These are phyloP conservation scores for Lissocephala sabroskyi DNA, from an alignment of 2,888 invertebrate species.

Conservation along the genomic window DNA sequence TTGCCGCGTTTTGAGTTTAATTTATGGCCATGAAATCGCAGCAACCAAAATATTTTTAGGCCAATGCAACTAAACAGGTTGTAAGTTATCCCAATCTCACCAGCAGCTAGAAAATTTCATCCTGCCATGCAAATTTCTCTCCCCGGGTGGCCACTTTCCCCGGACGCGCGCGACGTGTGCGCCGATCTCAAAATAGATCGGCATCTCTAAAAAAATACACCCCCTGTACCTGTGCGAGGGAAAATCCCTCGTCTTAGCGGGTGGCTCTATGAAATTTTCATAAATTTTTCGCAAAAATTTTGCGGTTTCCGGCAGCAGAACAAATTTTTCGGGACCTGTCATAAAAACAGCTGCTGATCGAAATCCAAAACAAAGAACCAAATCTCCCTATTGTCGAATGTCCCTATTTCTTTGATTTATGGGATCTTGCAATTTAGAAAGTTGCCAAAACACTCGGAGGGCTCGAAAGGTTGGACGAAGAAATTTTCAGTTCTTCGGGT, in stretches of 20 bases:
- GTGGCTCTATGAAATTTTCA: slow-evolving; percentile 64
- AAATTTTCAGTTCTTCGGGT: not conserved
- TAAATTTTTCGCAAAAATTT: slow-evolving; percentile 55
- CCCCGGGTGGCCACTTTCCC: not conserved
- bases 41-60: slow-evolving; percentile 59
- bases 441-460: slow-evolving; percentile 12
- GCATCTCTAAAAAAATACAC: slow-evolving; percentile 3
- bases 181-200: slow-evolving; percentile 10
- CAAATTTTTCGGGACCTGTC: not conserved
- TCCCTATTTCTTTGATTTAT: slow-evolving; percentile 38
- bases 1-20: not conserved
- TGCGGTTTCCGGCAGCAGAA: slow-evolving; percentile 36
- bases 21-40: slow-evolving; percentile 52
- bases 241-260: slow-evolving; percentile 46
- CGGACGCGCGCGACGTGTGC: slow-evolving; percentile 29
- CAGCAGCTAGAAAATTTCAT: slow-evolving; percentile 14
- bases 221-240: slow-evolving; percentile 32
- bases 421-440: slow-evolving; percentile 32
- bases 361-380: too few species aligned
- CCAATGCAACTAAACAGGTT: slow-evolving; percentile 28
- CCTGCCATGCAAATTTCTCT: slow-evolving; percentile 54
- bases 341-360: too few species aligned
- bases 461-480: slow-evolving; percentile 2
- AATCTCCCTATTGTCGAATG: too few species aligned
- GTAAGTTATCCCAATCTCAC: slow-evolving; percentile 40